Evolutionary conservation across 2,113 vertebrate genomes (phyloP), one percentile per base, ranked within the genome.

Genomic region (Antigone vipio): DNA sequence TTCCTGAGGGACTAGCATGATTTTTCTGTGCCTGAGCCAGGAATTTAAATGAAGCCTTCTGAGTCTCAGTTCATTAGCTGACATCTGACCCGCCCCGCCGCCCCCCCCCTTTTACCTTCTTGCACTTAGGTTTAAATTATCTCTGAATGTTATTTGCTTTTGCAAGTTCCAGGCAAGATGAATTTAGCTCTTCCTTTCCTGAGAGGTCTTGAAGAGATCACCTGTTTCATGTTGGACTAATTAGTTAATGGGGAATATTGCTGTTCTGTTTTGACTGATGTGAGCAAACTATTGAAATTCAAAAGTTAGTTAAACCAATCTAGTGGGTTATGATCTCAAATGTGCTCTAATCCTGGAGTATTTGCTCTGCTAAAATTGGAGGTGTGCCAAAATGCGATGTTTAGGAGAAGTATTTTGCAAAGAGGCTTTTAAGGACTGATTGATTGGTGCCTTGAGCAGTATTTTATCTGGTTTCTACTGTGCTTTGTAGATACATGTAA

Each of bases 1-100:
- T 93, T 93, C 87, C 89, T 95, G 86, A 95, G 79, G 83, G 17
- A 32, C 32, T 91, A 87, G 64, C 44, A 58, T 89, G 94, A 71
- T 32, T 91, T 80, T 89, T 89, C 56, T 89, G 64, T 91, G 64
- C 60, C 16, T 55, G 64, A 92, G 91, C 60, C 86, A 91, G 91
- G 79, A 91, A 89, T 81, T 89, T 81, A 89, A 91, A 81, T 85
- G 19, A 78, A 95, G 18, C 32, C 6, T 55, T 71, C 53, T 75
- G 58, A 82, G 34, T 87, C 47, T 92, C 64, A 72, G 79, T 80
- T 91, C 67, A 76, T 84, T 85, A 52, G 77, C 66, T 93, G 32
- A 44, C 49, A 79, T 64, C 53, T 82, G 77, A 85, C 76, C 55
- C 32, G 15, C 12, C 6, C 16, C 32, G 16, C 11, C 40, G 11